Evolutionary conservation across 2,113 vertebrate species (phyloP), one percentile per base, ranked within the genome.

Genomic region (Orthonyx spaldingii): DNA sequence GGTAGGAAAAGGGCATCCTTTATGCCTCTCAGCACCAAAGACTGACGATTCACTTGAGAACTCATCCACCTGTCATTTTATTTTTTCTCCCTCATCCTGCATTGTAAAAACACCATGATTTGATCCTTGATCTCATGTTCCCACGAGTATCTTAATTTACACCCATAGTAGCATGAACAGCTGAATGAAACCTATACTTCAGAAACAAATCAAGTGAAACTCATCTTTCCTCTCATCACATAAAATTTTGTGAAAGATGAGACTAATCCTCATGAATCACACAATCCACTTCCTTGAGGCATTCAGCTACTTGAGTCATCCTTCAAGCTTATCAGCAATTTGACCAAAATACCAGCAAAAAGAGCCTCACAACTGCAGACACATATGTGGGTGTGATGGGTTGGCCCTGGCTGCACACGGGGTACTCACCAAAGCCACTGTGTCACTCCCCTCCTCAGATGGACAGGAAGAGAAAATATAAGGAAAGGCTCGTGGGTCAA

Each of bases 371-470:
- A n/a, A 27, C 59, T 64, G 30, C 39, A 94, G 20, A 80, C 11
- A 35, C 0, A 0, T 44, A 30, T 26, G 33, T 41, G 46, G 24
- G 16, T 49, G 57, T 35, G 50, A 30, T 53, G 23, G 24, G 46
- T 30, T 72, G 55, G 65, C n/a, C 55, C 56, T 33, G 37, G 37
- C 56, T 52, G 39, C 28, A 69, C 26, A 39, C 15, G 30, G 89
- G 37, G 32, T 50, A 47, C 42, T 17, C 66, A n/a, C 28, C 12
- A n/a, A 79, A 80, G 33, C 21, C 24, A 19, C 10, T 39, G 12
- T 27, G 13, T 37, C 69, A 35, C 13, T 53, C 13, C 44, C 9
- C 27, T 60, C 18, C 50, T 82, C 63, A 82, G 21, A 8, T 70
- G 37, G 33, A 52, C 42, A 46, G 56, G 28, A 55, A 70, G 8